A percentile compares a stretch with the other conserved stretches of the same genome.
These are phyloP conservation scores for Drosophila mayri DNA, from an alignment of 1,140 invertebrate species.

Conservation along the genomic window DNA sequence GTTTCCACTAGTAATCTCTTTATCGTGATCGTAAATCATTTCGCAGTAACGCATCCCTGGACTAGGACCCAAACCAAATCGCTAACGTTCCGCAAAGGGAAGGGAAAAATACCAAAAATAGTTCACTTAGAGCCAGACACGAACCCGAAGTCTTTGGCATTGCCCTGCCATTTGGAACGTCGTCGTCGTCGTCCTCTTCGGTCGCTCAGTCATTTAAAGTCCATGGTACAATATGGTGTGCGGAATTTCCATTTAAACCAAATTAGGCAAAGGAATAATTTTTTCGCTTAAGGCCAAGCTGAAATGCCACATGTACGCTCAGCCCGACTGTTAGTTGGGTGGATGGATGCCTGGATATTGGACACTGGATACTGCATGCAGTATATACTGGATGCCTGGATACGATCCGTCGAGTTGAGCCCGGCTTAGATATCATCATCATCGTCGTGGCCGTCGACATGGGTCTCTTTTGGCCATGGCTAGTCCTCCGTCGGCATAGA, in stretches of 20 bases:
- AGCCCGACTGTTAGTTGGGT: slow-evolving; percentile 40
- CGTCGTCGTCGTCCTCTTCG: slow-evolving; percentile 40
- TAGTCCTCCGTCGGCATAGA: slow-evolving; percentile 51
- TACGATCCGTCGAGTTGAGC: slow-evolving; percentile 30
- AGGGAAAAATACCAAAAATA: slow-evolving; percentile 70
- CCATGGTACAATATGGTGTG: slow-evolving; percentile 80
- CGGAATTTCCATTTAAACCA: slow-evolving; percentile 82
- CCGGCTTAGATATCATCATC: slow-evolving; percentile 69
- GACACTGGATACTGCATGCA: background rate
- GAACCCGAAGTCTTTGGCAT: slow-evolving; percentile 38
- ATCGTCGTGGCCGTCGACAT: slow-evolving; percentile 39
- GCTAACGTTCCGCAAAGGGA: slow-evolving; percentile 34
- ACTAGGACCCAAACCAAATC: slow-evolving; percentile 37
- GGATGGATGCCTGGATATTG: slow-evolving; percentile 19
- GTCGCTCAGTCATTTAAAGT: slow-evolving; percentile 73
- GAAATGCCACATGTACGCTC: slow-evolving; percentile 42
- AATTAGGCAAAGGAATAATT: slow-evolving; percentile 81
- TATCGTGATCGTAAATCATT: slow-evolving; percentile 65
- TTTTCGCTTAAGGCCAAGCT: slow-evolving; percentile 64
- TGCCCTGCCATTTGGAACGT: slow-evolving; percentile 25
- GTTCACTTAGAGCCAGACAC: slow-evolving; percentile 57
- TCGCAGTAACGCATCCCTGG: slow-evolving; percentile 31
- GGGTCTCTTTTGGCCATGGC: slow-evolving; percentile 31
- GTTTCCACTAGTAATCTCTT: slow-evolving; percentile 46
- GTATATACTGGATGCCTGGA: slow-evolving; percentile 10